Evolutionary conservation across 2,113 vertebrate species (phyloP).

Genomic region (Pithys albifrons): DNA sequence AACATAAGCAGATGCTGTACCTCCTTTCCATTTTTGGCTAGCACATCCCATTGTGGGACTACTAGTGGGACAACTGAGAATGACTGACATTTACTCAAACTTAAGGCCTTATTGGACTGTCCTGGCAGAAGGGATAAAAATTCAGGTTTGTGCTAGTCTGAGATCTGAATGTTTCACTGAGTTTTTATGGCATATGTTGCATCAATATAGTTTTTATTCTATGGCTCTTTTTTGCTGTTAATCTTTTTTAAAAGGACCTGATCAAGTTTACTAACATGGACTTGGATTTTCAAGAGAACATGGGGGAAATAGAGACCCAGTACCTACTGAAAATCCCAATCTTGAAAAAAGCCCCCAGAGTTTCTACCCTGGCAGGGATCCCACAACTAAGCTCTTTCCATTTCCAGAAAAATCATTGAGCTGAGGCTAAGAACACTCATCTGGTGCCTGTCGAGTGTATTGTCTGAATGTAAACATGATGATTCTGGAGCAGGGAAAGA

Average conservation of each 20-base stretch:
- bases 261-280: slow-evolving; percentile 2
- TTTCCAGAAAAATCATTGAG: slow-evolving; percentile 72
- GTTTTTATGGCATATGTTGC: slow-evolving; percentile 13
- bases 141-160: slow-evolving; percentile 53
- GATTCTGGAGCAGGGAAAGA: slow-evolving; percentile 48
- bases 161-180: slow-evolving; percentile 19
- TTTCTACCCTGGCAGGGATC: slow-evolving; percentile 61
- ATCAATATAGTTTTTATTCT: not conserved
- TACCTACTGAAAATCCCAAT: slow-evolving; percentile 3
- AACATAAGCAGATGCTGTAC: slow-evolving; percentile 68
- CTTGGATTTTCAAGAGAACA: not conserved
- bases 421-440: slow-evolving; percentile 71
- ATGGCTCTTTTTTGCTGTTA: slow-evolving; percentile 1
- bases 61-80: slow-evolving; percentile 48
- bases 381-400: slow-evolving; percentile 62
- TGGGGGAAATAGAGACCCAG: not conserved
- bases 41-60: slow-evolving; percentile 56
- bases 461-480: slow-evolving; percentile 70
- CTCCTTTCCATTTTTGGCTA: slow-evolving; percentile 62
- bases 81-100: slow-evolving; percentile 65
- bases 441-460: slow-evolving; percentile 67
- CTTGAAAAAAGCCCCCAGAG: slow-evolving; percentile 11
- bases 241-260: slow-evolving; percentile 45
- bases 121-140: slow-evolving; percentile 49
- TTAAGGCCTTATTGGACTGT: slow-evolving; percentile 52